Evolutionary conservation across 2,797 vertebrate genomes (phyloP), one percentile per base, ranked within the genome.

Genomic region (Tragopan temminckii): DNA sequence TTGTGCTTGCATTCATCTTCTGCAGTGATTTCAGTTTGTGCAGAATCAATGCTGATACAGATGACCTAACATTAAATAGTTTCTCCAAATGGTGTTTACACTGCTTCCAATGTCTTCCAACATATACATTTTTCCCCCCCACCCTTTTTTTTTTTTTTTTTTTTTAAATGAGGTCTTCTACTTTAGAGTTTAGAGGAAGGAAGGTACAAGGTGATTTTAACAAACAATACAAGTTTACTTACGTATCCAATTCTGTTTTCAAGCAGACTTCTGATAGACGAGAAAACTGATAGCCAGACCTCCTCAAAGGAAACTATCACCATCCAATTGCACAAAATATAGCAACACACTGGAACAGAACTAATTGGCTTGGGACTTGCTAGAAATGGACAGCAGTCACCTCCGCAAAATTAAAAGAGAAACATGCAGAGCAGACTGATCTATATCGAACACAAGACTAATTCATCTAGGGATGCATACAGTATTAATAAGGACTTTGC

Each of bases 341-440:
- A 81, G 50, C 24, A 72, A 59, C 46, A 72, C 66, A 82, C n/a
- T 52, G 48, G 31, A 89, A 77, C 62, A 80, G 72, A 92, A 80
- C 46, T 72, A 50, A 67, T 23, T 89, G 71, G 27, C 48, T 92
- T 82, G 64, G 33, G 52, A 85, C 50, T 80, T 36, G 7, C 57
- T 21, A 80, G 61, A 72, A 80, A 29, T 20, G 43, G 57, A 77
- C 72, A 92, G 76, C 75, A 94, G 61, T 70, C 43, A 88, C 43
- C 25, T 69, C 85, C 69, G 45, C 36, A 52, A 85, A 91, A 85
- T 58, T 45, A 82, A 40, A 33, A 87, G 79, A 82, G 87, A 76
- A 93, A 92, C n/a, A 52, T 92, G 68, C 35, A 58, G 71, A 16
- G 31, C 19, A 89, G 40, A 29, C 53, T 61, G 58, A 45, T 71